A percentile compares a stretch with the other conserved stretches of the same genome.
Evolutionary conservation across 1,140 invertebrate genomes (phyloP).

Genomic region (Drosophila virilis): DNA sequence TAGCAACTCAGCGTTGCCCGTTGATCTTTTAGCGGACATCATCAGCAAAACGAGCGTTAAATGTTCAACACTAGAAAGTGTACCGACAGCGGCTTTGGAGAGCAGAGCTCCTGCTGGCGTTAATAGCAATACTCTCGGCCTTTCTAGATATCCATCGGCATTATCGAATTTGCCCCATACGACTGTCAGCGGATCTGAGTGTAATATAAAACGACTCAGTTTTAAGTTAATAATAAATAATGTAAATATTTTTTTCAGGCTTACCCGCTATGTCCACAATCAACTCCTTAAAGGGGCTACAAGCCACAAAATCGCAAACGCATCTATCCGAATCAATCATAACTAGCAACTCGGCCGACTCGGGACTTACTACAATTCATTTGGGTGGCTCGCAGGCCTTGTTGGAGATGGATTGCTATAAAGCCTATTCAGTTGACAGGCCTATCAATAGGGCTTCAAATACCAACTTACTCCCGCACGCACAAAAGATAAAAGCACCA

Average conservation of each 20-base stretch:
- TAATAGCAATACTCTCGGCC: neutral
- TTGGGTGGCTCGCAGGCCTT: constrained; percentile 12
- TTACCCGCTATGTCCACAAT: constrained; percentile 21
- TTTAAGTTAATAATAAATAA: neutral
- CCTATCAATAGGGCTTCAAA: constrained; percentile 20
- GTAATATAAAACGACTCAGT: constrained; percentile 25
- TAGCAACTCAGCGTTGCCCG: constrained; percentile 10
- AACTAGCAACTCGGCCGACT: constrained; percentile 29
- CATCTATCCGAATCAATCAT: constrained; percentile 39
- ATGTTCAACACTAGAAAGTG: constrained; percentile 1
- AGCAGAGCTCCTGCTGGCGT: neutral
- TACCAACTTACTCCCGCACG: constrained; percentile 20
- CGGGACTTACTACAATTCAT: neutral
- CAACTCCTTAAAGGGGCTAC: constrained; percentile 25
- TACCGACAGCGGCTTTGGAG: neutral
- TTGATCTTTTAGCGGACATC: constrained; percentile 54
- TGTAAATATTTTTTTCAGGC: constrained; percentile 23
- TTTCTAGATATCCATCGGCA: constrained; percentile 39
- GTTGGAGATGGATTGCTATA: constrained; percentile 28
- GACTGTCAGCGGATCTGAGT: constrained; percentile 49
- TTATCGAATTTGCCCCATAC: constrained; percentile 49
- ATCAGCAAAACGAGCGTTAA: constrained; percentile 49
- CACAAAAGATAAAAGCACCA: constrained; percentile 38
- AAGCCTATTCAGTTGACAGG: constrained; percentile 30
- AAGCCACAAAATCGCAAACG: constrained; percentile 44